phyloP scores from a whole-genome alignment of 1,140 invertebrate genomes.

The Colletes latitarsis region DNA sequence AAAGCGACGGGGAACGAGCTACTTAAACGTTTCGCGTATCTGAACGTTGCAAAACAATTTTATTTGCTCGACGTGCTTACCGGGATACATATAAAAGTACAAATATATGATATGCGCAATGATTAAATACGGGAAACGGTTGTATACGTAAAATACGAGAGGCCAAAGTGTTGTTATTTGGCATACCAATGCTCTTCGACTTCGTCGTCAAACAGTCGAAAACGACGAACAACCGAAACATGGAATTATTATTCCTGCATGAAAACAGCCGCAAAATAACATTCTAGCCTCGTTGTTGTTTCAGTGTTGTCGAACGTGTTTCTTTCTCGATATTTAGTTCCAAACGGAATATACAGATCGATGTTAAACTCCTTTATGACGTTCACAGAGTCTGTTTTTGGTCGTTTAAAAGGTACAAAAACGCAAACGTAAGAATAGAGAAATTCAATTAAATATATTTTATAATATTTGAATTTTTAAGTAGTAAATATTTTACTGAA shows the following conservation, averaged over 20 bases:
- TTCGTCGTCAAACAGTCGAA: conserved; percentile 1
- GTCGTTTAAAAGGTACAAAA: too few species aligned
- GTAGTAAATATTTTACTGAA: too few species aligned
- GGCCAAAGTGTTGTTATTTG: too few species aligned
- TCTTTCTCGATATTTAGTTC: neutral
- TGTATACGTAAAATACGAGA: too few species aligned
- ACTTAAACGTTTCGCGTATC: neutral
- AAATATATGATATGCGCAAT: too few species aligned
- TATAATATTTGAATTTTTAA: too few species aligned
- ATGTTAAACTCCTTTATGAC: neutral
- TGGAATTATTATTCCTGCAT: neutral
- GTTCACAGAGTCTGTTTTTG: neutral
- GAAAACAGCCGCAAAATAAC: neutral
- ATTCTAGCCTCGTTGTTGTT: neutral
- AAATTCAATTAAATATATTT: too few species aligned
- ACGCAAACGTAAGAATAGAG: too few species aligned
- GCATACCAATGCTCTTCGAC: neutral
- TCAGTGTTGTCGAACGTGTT: neutral
- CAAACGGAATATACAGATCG: neutral
- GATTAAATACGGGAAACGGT: too few species aligned
- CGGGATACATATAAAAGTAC: too few species aligned
- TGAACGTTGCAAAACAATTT: neutral
- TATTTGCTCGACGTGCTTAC: too few species aligned
- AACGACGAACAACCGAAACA: neutral
- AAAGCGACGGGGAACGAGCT: neutral